Base-by-base conservation (phyloP, 2,113 vertebrate genomes). In the Corythornis vintsioides region DNA sequence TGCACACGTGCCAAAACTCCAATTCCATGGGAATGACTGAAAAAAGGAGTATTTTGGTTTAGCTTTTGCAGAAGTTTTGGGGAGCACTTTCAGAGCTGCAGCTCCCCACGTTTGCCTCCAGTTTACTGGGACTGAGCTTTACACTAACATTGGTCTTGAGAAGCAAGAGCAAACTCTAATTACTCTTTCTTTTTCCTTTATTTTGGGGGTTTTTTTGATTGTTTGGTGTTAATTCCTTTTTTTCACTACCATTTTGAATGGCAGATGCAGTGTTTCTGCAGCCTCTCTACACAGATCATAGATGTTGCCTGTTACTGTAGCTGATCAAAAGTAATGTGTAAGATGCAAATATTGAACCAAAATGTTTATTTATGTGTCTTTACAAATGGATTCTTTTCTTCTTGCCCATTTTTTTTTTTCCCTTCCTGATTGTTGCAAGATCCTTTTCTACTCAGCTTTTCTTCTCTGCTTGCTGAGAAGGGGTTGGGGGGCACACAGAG, bases 391-490 rank as follows among this genome's bases (percentile, higher is more conserved):
- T 79, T 76, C 6, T 80, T 80, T 72, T 48, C 38, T 75, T 19
- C 35, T 89, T 0, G 0, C 8, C 12, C 31, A 2, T 79, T 75
- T 90, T 89, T 75, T 90, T 89, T 80, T 47, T 24, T 13, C 43
- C 24, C 33, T 82, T 75, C 3, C 26, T 45, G 59, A 73, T 71
- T 50, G 12, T 56, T 85, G 10, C 15, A 75, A 38, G 21, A 48
- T 15, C 16, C 28, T 63, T 59, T 67, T 35, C 16, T 78, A 11
- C 65, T 65, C 29, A n/a, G 28, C 14, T 81, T 78, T 93, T 86
- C 43, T 86, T n/a, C 26, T 88, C 40, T 78, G 24, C 83, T 94
- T 86, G 40, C 73, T 92, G 70, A 78, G 53, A 80, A 71, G 28
- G 66, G 26, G 7, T 14, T n/a, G 17, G 4, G 15, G 38, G 19